These are phyloP conservation scores for Cremastinae sp. DNA, from an alignment of 2,888 invertebrate genomes.

Conservation along the genomic window DNA sequence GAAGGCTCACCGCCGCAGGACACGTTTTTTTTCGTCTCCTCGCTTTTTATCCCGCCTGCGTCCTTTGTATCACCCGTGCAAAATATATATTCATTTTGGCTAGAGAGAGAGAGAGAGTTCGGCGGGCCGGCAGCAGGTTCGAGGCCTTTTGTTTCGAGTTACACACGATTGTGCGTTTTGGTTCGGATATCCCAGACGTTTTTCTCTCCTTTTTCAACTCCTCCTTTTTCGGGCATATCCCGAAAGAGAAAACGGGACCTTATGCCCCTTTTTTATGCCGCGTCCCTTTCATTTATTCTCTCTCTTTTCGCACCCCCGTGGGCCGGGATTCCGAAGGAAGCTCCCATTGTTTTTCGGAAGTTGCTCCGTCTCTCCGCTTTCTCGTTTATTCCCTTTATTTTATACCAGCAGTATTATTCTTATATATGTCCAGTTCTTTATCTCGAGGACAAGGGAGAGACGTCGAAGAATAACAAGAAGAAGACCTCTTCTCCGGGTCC, in stretches of 20 bases:
- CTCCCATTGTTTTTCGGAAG: slow-evolving; percentile 71
- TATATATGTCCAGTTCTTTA: slow-evolving; percentile 37
- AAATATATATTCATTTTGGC: slow-evolving; percentile 38
- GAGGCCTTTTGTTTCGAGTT: slow-evolving; percentile 37
- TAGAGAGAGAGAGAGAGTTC: slow-evolving; percentile 15
- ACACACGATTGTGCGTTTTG: slow-evolving; percentile 5
- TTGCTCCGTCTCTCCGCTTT: slow-evolving; percentile 57
- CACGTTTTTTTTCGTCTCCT: slow-evolving; percentile 27
- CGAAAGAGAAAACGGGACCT: slow-evolving; percentile 49
- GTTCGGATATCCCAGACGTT: slow-evolving; percentile 3
- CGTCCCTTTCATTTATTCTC: slow-evolving; percentile 9
- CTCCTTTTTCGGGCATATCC: slow-evolving; percentile 12
- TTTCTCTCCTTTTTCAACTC: slow-evolving; percentile 4
- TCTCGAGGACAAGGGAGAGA: slow-evolving; percentile 36
- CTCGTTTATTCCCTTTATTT: background rate
- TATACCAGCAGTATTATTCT: slow-evolving; percentile 7
- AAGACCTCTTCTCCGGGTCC: slow-evolving; percentile 58
- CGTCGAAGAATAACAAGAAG: slow-evolving; percentile 57
- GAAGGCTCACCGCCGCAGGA: slow-evolving; percentile 24
- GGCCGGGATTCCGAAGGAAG: slow-evolving; percentile 20
- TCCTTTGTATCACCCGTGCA: slow-evolving; percentile 28
- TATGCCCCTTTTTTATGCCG: slow-evolving; percentile 40
- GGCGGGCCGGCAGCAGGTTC: background rate
- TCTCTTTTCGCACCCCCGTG: slow-evolving; percentile 20
- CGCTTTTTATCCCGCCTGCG: background rate